Base-by-base conservation (phyloP, 2,113 vertebrate species). In the Oreotragus oreotragus region DNA sequence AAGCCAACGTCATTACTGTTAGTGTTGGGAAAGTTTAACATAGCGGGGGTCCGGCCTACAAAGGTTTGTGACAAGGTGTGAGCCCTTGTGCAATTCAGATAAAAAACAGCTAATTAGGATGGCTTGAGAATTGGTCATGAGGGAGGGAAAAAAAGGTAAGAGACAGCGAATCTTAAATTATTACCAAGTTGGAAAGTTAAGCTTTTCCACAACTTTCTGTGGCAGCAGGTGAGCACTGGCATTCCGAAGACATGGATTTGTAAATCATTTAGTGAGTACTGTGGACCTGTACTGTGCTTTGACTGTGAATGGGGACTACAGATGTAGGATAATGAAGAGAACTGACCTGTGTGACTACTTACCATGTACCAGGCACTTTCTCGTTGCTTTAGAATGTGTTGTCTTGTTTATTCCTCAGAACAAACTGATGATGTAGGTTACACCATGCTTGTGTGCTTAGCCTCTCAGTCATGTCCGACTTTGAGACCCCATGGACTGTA, bases 11-110 rank as follows among this genome's bases (percentile, higher is more conserved):
- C 96, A 73, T 96, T 10, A 36, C 60, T 13, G 17, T 95, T 97
- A 94, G 85, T 91, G 88, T 88, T 77, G 39, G 88, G 85, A 92
- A 95, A 89, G 45, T 66, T 81, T 25, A 84, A 27, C 80, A 9
- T 60, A 36, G 80, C 19, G 84, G 87, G 95, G 64, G 51, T 55
- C 33, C 0, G 27, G 17, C 33, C 49, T 39, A 17, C 55, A 62
- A 51, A 95, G 13, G 49, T 92, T 80, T 96, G 49, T 58, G 49
- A 30, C 53, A 88, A 97, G 92, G 80, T 96, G 84, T 60, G 53
- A 97, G 51, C 45, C 36, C 58, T 95, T 92, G 84, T 84, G 91
- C 64, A 95, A 58, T 70, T 43, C 4, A 7, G 62, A 3, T 60
- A 47, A 77, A 92, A 88, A 84, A 58, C 14, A 96, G 45, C 85